These are phyloP conservation scores for Petrolisthes cinctipes DNA, from an alignment of 2,888 invertebrate genomes.

Conservation along the genomic window DNA sequence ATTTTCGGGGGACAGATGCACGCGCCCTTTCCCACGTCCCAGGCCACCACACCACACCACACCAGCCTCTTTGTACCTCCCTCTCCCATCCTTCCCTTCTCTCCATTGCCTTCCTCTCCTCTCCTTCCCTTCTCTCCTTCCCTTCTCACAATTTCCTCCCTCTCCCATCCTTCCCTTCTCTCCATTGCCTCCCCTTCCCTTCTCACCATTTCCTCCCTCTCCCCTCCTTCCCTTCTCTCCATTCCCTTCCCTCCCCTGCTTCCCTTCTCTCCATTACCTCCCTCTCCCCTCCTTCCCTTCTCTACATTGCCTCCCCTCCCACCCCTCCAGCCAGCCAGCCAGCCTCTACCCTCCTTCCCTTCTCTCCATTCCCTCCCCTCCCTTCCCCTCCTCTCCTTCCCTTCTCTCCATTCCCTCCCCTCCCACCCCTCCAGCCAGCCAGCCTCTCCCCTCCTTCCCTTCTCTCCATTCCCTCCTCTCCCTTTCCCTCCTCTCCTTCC, in stretches of 20 bases:
- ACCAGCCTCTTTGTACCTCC: neutral
- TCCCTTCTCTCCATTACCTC: no score
- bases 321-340: no score
- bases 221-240: neutral
- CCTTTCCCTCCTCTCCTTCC: conserved; percentile 3
- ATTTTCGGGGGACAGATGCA: neutral
- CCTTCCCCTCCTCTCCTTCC: neutral
- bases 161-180: neutral
- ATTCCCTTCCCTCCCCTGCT: neutral
- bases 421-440: no score
- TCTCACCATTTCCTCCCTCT: neutral
- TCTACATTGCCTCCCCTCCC: no score
- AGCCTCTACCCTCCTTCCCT: no score
- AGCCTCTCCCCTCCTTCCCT: no score
- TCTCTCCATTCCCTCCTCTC: neutral
- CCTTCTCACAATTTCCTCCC: no score
- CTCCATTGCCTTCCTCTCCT: neutral
- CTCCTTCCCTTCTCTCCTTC: neutral
- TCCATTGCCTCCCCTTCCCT: neutral
- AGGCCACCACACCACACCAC: neutral
- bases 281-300: no score
- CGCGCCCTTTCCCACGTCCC: conserved; percentile 1
- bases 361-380: neutral
- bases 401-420: neutral
- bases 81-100: neutral